Evolutionary conservation across 1,140 invertebrate species (phyloP), one percentile per base, ranked within the genome.

Genomic region (Drosophila carrolli): DNA sequence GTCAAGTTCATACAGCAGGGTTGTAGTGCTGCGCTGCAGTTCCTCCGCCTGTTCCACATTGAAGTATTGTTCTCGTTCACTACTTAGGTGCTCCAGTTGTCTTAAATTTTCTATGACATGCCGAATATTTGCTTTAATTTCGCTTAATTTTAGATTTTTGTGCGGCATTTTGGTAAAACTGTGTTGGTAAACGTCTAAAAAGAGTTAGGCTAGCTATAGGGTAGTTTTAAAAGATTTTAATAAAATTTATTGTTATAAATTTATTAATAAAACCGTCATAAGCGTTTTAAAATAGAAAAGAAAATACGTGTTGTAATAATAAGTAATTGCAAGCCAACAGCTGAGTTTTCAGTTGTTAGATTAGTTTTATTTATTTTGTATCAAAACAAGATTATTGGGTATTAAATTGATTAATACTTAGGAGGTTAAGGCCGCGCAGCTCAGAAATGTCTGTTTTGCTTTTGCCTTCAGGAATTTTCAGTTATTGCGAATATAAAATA

Each of bases 91-190:
- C 13, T 76, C 66, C 11, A 79, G 44, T 29, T 61, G 23, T 16
- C 53, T 29, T 35, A 88, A 48, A 73, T 76, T 83, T 9, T 2
- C 44, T 32, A 83, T 29, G 14, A 76, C 41, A 46, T 50, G 32
- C 1, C 1, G 5, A 51, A 83, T 59, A 63, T 70, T 67, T 40
- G 55, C 9, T 44, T 89, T 86, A 79, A 86, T 66, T 63, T 70
- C 51, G 41, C 56, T 76, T 14, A 89, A 47, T 70, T 73, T 79
- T 1, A 32, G 23, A 10, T 10, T 37, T 35, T 44, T 57, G 4
- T 61, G 27, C 43, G 75, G 47, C 79, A 83, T 85, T 70, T 85
- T 3, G 10, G 1, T 1, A 5, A 4, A 6, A 2, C 5, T 85
- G 81, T 85, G 81, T 85, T 85, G 63, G 19, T 29, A 55, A 81